A percentile compares a stretch with the other conserved stretches of the same genome.
Conservation (phyloP, 2,888 invertebrate genomes). For the Macropis europaea region DNA sequence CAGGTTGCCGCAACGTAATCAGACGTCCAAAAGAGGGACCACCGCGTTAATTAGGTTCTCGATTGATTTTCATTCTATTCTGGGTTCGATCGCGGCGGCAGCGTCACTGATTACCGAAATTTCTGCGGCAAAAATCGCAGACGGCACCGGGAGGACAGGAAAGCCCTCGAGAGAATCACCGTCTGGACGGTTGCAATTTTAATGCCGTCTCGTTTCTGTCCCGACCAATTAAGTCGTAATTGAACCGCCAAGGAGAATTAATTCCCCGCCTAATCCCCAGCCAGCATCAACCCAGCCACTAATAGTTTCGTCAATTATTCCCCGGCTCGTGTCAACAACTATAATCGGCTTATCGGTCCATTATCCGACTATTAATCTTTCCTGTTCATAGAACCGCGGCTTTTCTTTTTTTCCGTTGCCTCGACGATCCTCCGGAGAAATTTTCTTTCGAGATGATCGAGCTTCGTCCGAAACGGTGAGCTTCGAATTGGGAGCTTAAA, state of each 20-base stretch:
- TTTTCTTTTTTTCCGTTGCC: neutral
- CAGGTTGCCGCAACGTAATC: too few relatives aligned
- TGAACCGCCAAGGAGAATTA: conserved; percentile 52
- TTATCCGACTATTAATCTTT: conserved; percentile 7
- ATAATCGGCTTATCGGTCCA: conserved; percentile 17
- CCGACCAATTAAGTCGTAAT: conserved; percentile 55
- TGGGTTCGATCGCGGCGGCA: too few relatives aligned
- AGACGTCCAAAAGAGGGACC: too few relatives aligned
- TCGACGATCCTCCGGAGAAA: too few relatives aligned
- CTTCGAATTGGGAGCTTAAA: too few relatives aligned
- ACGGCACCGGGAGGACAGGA: conserved; percentile 12
- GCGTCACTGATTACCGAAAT: too few relatives aligned
- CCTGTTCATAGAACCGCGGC: too few relatives aligned
- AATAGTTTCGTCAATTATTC: conserved; percentile 53
- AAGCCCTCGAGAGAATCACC: conserved; percentile 40
- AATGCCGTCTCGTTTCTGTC: conserved; percentile 52
- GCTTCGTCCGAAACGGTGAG: too few relatives aligned
- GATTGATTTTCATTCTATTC: too few relatives aligned
- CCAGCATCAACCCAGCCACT: conserved; percentile 1
- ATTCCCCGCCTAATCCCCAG: conserved; percentile 38
- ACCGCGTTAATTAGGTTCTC: too few relatives aligned
- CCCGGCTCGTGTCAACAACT: conserved; percentile 1
- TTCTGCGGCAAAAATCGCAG: too few relatives aligned
- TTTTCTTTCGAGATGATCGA: too few relatives aligned
- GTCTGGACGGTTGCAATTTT: conserved; percentile 46